Percentiles rank a stretch among this genome's conserved stretches.
Evolutionary conservation across 2,888 invertebrate genomes (phyloP).

Genomic region (Shargacucullia verbasci): DNA sequence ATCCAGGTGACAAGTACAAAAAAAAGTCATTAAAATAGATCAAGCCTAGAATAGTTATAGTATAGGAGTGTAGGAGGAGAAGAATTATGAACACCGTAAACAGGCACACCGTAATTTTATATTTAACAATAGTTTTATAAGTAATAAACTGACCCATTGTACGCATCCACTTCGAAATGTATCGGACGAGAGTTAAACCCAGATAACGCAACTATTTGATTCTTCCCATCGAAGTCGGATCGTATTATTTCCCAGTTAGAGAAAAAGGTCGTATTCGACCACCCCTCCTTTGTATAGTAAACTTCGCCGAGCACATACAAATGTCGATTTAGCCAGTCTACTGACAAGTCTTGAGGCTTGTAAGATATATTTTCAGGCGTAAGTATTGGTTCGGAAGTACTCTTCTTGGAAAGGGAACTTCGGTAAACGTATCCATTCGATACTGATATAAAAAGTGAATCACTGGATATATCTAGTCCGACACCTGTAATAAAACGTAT

Average conservation of each 20-base stretch:
- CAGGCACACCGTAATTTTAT: not conserved
- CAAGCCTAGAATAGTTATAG: too few relatives aligned
- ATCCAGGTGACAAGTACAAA: too few relatives aligned
- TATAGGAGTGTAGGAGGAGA: too few relatives aligned
- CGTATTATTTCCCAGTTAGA: conserved; percentile 92
- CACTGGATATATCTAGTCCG: conserved; percentile 92
- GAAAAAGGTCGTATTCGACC: conserved; percentile 67
- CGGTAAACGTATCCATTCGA: conserved; percentile 91
- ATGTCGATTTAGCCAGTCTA: conserved; percentile 97
- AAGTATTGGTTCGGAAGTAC: conserved; percentile 84
- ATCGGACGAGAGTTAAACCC: conserved; percentile 92
- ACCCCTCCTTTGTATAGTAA: conserved; percentile 80
- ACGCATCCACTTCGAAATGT: conserved; percentile 96
- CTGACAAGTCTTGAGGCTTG: conserved; percentile 92
- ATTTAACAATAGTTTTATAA: not conserved
- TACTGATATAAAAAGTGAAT: conserved; percentile 94
- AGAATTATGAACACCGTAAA: too few relatives aligned
- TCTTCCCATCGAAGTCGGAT: conserved; percentile 93
- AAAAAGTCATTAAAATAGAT: too few relatives aligned
- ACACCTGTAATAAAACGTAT: conserved; percentile 89
- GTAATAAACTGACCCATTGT: conserved; percentile 92
- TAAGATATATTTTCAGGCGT: conserved; percentile 89
- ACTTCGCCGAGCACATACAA: conserved; percentile 95
- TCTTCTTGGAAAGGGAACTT: conserved; percentile 84
- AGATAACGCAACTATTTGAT: conserved; percentile 91